Conservation (phyloP, 2,888 invertebrate species). For the Lithophane ornitopus region DNA sequence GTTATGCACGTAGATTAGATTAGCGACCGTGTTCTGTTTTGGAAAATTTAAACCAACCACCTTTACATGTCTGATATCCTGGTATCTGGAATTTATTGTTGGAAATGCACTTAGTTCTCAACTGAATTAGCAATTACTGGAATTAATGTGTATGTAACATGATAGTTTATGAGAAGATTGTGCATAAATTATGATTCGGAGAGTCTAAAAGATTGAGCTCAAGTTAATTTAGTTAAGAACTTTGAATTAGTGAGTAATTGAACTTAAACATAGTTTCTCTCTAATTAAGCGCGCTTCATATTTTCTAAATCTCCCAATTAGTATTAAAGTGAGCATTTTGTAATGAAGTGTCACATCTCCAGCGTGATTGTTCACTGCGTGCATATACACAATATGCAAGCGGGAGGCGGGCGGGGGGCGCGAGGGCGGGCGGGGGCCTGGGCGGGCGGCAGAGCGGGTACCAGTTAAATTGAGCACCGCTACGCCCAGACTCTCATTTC, state of each 20-base stretch:
- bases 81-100: slow-evolving; percentile 44
- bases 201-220: slow-evolving; percentile 33
- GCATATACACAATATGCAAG: slow-evolving; percentile 75
- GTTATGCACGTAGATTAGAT: slow-evolving; percentile 76
- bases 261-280: slow-evolving; percentile 30
- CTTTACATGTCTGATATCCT: slow-evolving; percentile 53
- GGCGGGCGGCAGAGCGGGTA: slow-evolving; percentile 74
- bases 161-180: slow-evolving; percentile 32
- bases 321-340: slow-evolving; percentile 52
- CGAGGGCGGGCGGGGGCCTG: slow-evolving; percentile 53
- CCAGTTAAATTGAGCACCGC: slow-evolving; percentile 89
- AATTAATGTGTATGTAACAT: slow-evolving; percentile 21
- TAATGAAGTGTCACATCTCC: slow-evolving; percentile 73
- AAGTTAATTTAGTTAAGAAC: slow-evolving; percentile 45
- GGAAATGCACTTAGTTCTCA: slow-evolving; percentile 30
- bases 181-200: slow-evolving; percentile 34
- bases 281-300: slow-evolving; percentile 28
- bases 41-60: slow-evolving; percentile 49
- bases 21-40: slow-evolving; percentile 70
- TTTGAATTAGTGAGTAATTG: slow-evolving; percentile 49
- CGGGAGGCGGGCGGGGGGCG: slow-evolving; percentile 46
- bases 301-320: slow-evolving; percentile 51
- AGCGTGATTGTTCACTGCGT: slow-evolving; percentile 77
- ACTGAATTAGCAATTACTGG: slow-evolving; percentile 38
- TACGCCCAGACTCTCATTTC: slow-evolving; percentile 90